Conservation (phyloP, 2,888 invertebrate genomes). For the Spicauda simplicius region DNA sequence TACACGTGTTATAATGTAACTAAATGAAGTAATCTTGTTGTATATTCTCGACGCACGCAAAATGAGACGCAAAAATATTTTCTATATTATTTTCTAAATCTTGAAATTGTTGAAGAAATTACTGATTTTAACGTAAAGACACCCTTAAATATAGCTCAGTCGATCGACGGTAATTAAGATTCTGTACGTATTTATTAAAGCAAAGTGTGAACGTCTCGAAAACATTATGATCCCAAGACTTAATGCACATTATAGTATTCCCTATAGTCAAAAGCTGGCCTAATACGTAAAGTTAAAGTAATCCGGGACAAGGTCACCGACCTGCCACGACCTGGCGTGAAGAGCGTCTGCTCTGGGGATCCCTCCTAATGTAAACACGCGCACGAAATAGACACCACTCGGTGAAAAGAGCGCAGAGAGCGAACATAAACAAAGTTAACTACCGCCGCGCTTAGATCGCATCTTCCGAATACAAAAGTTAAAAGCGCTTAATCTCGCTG, state of each 20-base stretch:
- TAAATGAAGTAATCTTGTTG: constrained; percentile 3
- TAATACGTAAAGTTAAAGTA: neutral
- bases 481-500: neutral
- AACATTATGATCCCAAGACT: no score
- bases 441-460: neutral
- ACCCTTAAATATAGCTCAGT: no score
- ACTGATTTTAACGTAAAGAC: no score
- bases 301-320: constrained; percentile 25
- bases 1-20: neutral
- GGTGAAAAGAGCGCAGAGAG: neutral
- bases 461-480: neutral
- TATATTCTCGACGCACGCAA: neutral
- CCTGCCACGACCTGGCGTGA: constrained; percentile 2
- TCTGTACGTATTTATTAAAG: no score
- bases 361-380: constrained; percentile 24
- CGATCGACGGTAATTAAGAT: no score
- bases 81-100: no score
- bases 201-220: no score
- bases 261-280: no score
- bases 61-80: no score
- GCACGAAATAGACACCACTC: constrained; percentile 26
- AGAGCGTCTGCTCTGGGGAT: constrained; percentile 10
- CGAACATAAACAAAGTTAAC: constrained; percentile 7
- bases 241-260: no score
- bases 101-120: neutral